These are phyloP conservation scores for Hippoglossus stenolepis DNA, from an alignment of 2,113 vertebrate species.

Conservation along the genomic window DNA sequence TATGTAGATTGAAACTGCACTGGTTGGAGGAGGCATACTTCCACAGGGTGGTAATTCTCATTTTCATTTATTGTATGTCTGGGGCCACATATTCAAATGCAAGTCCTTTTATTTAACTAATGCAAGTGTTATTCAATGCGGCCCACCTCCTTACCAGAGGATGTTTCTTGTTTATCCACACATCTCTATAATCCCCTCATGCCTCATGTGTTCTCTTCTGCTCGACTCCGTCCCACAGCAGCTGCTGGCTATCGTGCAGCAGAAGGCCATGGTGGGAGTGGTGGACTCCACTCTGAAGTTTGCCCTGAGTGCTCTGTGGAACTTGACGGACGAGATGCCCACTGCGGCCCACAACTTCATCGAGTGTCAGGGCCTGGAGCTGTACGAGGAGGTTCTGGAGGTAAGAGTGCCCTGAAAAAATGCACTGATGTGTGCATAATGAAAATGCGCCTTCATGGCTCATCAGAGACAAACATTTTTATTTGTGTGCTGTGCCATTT, in stretches of 20 bases:
- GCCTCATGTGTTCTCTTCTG: background rate
- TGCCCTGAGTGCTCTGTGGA: slow-evolving; percentile 94
- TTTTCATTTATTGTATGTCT: background rate
- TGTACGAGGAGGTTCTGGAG: slow-evolving; percentile 94
- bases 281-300: slow-evolving; percentile 93
- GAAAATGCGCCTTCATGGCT: background rate
- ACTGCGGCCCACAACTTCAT: slow-evolving; percentile 91
- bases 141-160: background rate
- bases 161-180: background rate
- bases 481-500: background rate
- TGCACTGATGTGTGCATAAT: background rate
- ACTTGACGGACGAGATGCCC: slow-evolving; percentile 94
- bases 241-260: slow-evolving; percentile 93
- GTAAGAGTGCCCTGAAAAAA: slow-evolving; percentile 64
- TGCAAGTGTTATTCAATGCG: background rate
- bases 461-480: slow-evolving; percentile 4
- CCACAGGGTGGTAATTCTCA: background rate
- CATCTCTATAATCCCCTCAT: background rate
- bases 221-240: slow-evolving; percentile 79
- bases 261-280: slow-evolving; percentile 91
- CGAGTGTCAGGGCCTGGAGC: slow-evolving; percentile 92
- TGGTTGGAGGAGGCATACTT: too few relatives aligned
- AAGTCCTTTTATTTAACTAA: background rate
- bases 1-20: too few relatives aligned
- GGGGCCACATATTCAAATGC: background rate